Percentiles rank a stretch among this genome's conserved stretches.
phyloP scores from a whole-genome alignment of 2,797 vertebrate species.

The Manis crassicaudata region DNA sequence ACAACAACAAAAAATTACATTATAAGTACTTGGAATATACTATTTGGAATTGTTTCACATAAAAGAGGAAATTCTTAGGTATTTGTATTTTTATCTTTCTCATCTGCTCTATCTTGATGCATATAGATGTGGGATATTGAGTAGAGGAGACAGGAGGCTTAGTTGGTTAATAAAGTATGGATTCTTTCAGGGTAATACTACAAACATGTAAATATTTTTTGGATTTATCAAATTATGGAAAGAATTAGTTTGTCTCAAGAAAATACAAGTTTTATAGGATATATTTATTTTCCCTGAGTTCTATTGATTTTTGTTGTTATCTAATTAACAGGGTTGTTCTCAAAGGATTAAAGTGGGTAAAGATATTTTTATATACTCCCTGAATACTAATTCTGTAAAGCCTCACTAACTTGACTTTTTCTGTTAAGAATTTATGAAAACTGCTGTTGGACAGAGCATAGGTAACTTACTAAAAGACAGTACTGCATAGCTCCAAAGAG shows the following conservation, averaged over 20 bases:
- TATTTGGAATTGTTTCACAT: background rate
- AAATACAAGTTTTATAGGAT: background rate
- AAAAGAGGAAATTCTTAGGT: slow-evolving; percentile 22
- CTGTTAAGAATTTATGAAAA: slow-evolving; percentile 24
- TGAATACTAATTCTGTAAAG: background rate
- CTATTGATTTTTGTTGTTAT: background rate
- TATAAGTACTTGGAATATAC: background rate
- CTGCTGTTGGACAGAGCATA: slow-evolving; percentile 14
- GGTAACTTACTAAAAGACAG: slow-evolving; percentile 23
- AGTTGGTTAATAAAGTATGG: slow-evolving; percentile 28
- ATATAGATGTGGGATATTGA: background rate
- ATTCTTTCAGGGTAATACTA: background rate
- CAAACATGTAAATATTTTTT: background rate
- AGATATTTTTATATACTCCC: background rate
- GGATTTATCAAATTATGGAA: slow-evolving; percentile 22
- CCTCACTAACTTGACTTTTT: slow-evolving; percentile 41
- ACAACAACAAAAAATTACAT: background rate
- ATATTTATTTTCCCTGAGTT: slow-evolving; percentile 11
- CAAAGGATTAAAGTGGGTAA: slow-evolving; percentile 36
- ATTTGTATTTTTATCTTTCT: slow-evolving; percentile 17
- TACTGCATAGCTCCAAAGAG: background rate
- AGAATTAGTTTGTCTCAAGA: background rate
- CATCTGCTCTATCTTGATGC: background rate
- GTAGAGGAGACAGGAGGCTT: background rate
- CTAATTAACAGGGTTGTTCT: slow-evolving; percentile 36